Percentiles rank a stretch among this genome's conserved stretches.
Conservation (phyloP, 2,888 invertebrate species). For the Leucozona laternaria region DNA sequence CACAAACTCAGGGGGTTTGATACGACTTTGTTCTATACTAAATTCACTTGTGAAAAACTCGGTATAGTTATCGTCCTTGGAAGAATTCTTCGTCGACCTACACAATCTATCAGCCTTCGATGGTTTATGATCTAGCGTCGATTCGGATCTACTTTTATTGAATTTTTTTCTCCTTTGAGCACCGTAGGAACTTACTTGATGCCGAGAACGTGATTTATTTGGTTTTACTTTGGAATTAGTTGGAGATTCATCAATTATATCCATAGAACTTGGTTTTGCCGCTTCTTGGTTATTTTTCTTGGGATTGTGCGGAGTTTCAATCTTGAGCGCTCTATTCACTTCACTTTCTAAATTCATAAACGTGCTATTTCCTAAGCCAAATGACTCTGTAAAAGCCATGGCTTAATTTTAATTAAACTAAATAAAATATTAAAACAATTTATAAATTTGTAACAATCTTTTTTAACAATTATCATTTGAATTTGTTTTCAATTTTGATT, state of each 20-base stretch:
- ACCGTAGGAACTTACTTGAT: slow-evolving; percentile 34
- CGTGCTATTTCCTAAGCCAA: slow-evolving; percentile 81
- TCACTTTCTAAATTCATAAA: slow-evolving; percentile 80
- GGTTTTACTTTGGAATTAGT: slow-evolving; percentile 70
- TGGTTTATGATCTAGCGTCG: slow-evolving; percentile 71
- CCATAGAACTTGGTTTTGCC: slow-evolving; percentile 61
- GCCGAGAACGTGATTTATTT: slow-evolving; percentile 72
- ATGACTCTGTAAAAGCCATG: slow-evolving; percentile 82
- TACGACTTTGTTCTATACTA: slow-evolving; percentile 75
- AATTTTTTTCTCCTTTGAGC: slow-evolving; percentile 68
- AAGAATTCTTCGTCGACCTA: neutral
- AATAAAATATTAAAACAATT: slow-evolving; percentile 56
- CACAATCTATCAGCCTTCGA: neutral
- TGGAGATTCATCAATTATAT: slow-evolving; percentile 81
- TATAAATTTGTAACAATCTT: slow-evolving; percentile 20
- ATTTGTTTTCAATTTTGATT: slow-evolving; percentile 30
- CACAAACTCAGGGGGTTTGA: slow-evolving; percentile 62
- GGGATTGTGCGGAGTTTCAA: slow-evolving; percentile 31
- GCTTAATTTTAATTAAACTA: slow-evolving; percentile 5
- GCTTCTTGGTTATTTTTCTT: slow-evolving; percentile 13
- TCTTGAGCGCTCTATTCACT: slow-evolving; percentile 75
- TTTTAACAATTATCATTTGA: neutral
- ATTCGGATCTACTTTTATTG: slow-evolving; percentile 78
- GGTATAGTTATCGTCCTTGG: slow-evolving; percentile 76
- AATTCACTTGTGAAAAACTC: slow-evolving; percentile 81